These are phyloP conservation scores for Apoda limacodes DNA, from an alignment of 2,888 invertebrate species.

Conservation along the genomic window DNA sequence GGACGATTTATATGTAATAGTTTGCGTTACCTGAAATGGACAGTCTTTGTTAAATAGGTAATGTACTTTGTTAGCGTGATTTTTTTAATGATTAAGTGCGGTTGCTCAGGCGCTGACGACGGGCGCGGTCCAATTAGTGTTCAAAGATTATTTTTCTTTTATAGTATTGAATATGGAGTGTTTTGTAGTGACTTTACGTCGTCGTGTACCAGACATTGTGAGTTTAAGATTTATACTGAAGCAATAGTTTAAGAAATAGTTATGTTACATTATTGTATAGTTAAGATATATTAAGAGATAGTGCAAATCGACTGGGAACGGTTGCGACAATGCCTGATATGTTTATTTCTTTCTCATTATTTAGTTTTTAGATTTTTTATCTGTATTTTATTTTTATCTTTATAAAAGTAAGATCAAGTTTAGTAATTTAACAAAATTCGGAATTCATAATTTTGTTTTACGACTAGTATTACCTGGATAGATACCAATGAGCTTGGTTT, in stretches of 20 bases:
- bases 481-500: too few relatives aligned
- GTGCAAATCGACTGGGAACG: constrained; percentile 68
- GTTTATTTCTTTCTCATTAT: constrained; percentile 21
- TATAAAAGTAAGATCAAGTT: too few relatives aligned
- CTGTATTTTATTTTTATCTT: constrained; percentile 20
- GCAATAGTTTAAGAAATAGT: constrained; percentile 56
- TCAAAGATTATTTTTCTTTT: constrained; percentile 48
- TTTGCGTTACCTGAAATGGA: constrained; percentile 41
- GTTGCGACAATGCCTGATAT: constrained; percentile 37
- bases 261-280: constrained; percentile 57
- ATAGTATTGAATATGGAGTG: constrained; percentile 35
- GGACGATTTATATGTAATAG: constrained; percentile 27
- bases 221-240: constrained; percentile 42
- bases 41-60: constrained; percentile 53
- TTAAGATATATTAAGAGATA: constrained; percentile 52
- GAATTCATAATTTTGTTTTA: too few relatives aligned
- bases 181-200: constrained; percentile 31
- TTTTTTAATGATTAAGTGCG: constrained; percentile 61
- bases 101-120: constrained; percentile 64
- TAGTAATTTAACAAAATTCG: too few relatives aligned
- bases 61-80: constrained; percentile 63
- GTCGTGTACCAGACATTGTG: constrained; percentile 28
- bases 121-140: constrained; percentile 63
- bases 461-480: too few relatives aligned
- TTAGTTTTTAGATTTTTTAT: constrained; percentile 30